phyloP scores from a whole-genome alignment of 2,797 vertebrate genomes.

The Crocodylus rhombifer region DNA sequence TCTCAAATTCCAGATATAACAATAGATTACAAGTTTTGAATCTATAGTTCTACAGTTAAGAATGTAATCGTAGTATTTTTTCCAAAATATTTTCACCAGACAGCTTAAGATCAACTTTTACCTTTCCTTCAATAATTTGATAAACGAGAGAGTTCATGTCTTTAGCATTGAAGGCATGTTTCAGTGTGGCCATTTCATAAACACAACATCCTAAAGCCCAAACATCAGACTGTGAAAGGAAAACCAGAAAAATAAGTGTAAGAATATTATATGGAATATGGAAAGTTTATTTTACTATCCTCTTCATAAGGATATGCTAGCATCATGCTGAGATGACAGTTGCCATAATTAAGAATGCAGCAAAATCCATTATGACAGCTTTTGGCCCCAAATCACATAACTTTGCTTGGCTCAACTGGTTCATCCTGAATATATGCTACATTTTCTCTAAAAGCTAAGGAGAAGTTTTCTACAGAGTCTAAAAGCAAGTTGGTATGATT shows the following conservation, averaged over 20 bases:
- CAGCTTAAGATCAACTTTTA: slow-evolving; percentile 72
- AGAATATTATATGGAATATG: not conserved
- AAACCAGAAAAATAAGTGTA: slow-evolving; percentile 4
- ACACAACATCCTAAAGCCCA: slow-evolving; percentile 98
- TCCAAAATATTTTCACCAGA: not conserved
- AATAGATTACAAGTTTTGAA: not conserved
- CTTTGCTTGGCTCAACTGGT: not conserved
- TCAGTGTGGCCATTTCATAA: slow-evolving; percentile 97
- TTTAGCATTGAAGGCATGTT: slow-evolving; percentile 97
- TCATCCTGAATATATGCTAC: not conserved
- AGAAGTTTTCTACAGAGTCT: not conserved
- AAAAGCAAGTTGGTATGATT: not conserved
- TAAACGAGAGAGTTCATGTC: slow-evolving; percentile 99
- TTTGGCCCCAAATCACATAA: not conserved
- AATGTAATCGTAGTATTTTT: too few relatives aligned
- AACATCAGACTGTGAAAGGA: slow-evolving; percentile 91
- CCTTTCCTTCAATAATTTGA: slow-evolving; percentile 98
- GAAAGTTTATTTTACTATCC: not conserved
- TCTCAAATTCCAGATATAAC: not conserved
- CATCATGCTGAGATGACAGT: not conserved
- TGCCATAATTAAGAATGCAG: not conserved
- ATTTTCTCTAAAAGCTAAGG: not conserved
- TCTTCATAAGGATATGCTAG: too few relatives aligned
- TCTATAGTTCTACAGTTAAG: not conserved
- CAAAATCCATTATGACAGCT: not conserved